Percentiles rank a stretch among this genome's conserved stretches.
phyloP scores from a whole-genome alignment of 2,113 vertebrate genomes.

The Paramisgurnus dabryanus region DNA sequence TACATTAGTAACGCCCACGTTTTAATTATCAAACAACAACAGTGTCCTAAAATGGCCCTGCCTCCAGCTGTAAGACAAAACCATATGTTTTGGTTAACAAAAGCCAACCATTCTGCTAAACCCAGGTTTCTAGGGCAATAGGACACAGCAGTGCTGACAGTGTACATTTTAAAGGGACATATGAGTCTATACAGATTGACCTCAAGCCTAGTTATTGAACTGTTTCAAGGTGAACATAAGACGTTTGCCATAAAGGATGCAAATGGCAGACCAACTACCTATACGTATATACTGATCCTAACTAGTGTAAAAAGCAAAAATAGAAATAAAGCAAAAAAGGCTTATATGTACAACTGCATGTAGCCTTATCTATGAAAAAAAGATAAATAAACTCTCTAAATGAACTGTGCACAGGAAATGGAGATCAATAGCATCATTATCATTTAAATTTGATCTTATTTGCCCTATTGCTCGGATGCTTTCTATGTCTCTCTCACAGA shows the following conservation, averaged over 20 bases:
- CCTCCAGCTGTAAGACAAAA: slow-evolving; percentile 28
- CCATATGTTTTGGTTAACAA: not conserved
- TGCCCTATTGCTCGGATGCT: not conserved
- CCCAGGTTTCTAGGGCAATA: slow-evolving; percentile 25
- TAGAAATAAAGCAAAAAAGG: not conserved
- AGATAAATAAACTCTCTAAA: not conserved
- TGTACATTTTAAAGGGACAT: slow-evolving; percentile 54
- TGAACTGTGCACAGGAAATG: not conserved
- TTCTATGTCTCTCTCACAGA: not conserved
- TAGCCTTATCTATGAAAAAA: not conserved
- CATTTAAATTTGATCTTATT: slow-evolving; percentile 13
- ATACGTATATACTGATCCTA: too few species aligned
- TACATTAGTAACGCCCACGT: not conserved
- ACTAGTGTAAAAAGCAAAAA: too few species aligned
- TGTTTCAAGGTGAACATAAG: not conserved
- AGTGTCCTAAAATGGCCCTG: slow-evolving; percentile 22
- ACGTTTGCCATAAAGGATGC: not conserved
- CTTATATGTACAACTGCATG: not conserved
- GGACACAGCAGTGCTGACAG: slow-evolving; percentile 56
- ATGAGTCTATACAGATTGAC: slow-evolving; percentile 13
- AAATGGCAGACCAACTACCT: not conserved
- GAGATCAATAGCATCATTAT: not conserved
- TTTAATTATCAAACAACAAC: not conserved
- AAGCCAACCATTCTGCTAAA: slow-evolving; percentile 41
- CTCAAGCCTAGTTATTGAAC: not conserved